Evolutionary conservation across 2,888 invertebrate genomes (phyloP).

Genomic region (Mystacides longicornis): DNA sequence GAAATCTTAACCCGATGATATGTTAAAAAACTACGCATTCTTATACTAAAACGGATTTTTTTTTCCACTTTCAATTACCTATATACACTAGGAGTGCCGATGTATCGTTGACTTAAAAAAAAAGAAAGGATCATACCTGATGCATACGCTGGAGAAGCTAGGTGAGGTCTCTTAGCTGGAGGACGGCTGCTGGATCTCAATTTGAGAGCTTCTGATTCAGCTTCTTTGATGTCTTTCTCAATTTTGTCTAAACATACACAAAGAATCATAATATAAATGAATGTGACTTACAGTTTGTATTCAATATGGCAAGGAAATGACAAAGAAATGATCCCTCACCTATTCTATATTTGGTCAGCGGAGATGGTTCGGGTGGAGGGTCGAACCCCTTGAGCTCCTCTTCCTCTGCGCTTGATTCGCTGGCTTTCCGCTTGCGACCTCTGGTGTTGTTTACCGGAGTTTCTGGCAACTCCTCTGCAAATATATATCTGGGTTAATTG

Average conservation of each 20-base stretch:
- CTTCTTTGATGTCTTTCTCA: conserved; percentile 19
- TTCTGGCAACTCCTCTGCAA: conserved; percentile 12
- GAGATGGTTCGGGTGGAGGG: conserved; percentile 11
- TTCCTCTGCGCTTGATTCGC: conserved; percentile 11
- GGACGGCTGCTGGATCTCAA: conserved; percentile 10
- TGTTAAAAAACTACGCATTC: too few relatives aligned
- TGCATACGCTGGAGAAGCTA: conserved; percentile 18
- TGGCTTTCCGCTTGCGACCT: conserved; percentile 12
- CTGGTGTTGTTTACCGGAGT: conserved; percentile 9
- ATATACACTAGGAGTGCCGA: too few relatives aligned
- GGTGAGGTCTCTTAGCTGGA: conserved; percentile 14
- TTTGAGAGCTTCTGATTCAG: conserved; percentile 10
- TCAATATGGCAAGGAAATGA: neutral
- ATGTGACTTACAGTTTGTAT: neutral
- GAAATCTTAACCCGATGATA: too few relatives aligned
- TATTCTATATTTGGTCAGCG: conserved; percentile 11
- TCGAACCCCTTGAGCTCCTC: conserved; percentile 16
- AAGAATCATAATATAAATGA: neutral
- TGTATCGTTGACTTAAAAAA: too few relatives aligned
- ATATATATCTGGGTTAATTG: too few relatives aligned
- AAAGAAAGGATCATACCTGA: conserved; percentile 17
- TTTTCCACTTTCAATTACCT: too few relatives aligned
- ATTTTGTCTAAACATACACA: conserved; percentile 17
- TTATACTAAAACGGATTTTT: too few relatives aligned
- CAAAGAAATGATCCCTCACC: conserved; percentile 9